phyloP scores from a whole-genome alignment of 2,888 invertebrate genomes.

The Xylota segnis region DNA sequence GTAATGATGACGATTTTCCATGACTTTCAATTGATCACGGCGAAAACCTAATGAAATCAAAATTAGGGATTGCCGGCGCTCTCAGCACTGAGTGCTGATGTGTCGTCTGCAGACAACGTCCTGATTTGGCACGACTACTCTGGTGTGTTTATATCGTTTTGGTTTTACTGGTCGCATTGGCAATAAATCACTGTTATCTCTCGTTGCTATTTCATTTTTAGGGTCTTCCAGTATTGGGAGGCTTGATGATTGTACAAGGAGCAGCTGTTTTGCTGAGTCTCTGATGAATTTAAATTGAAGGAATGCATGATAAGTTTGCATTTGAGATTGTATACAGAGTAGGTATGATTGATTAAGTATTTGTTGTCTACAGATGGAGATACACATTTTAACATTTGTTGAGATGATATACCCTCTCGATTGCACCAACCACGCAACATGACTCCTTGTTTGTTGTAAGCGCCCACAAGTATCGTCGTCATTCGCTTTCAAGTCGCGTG shows the following conservation, averaged over 20 bases:
- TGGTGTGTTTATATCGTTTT: slow-evolving; percentile 53
- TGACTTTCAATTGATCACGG: slow-evolving; percentile 66
- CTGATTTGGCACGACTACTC: slow-evolving; percentile 38
- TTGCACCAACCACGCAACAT: slow-evolving; percentile 28
- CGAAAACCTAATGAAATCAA: slow-evolving; percentile 72
- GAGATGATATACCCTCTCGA: background rate
- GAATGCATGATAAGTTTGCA: background rate
- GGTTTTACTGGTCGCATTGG: slow-evolving; percentile 54
- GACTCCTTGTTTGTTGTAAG: slow-evolving; percentile 45
- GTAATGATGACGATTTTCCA: slow-evolving; percentile 67
- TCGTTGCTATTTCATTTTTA: slow-evolving; percentile 23
- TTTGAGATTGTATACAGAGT: too few species aligned
- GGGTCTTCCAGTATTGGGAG: slow-evolving; percentile 29
- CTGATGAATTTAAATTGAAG: background rate
- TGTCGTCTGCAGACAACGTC: slow-evolving; percentile 7
- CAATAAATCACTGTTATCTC: slow-evolving; percentile 69
- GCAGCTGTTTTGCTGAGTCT: slow-evolving; percentile 50
- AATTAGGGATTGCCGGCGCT: slow-evolving; percentile 66
- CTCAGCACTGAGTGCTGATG: slow-evolving; percentile 56
- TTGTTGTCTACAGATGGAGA: too few species aligned
- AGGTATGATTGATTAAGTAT: too few species aligned
- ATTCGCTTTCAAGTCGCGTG: slow-evolving; percentile 56
- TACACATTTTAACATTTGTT: background rate
- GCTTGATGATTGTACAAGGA: slow-evolving; percentile 42
- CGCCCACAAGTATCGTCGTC: slow-evolving; percentile 27